Percentiles rank a stretch among this genome's conserved stretches.
Conservation (phyloP, 2,113 vertebrate species). For the Vireo altiloquus region DNA sequence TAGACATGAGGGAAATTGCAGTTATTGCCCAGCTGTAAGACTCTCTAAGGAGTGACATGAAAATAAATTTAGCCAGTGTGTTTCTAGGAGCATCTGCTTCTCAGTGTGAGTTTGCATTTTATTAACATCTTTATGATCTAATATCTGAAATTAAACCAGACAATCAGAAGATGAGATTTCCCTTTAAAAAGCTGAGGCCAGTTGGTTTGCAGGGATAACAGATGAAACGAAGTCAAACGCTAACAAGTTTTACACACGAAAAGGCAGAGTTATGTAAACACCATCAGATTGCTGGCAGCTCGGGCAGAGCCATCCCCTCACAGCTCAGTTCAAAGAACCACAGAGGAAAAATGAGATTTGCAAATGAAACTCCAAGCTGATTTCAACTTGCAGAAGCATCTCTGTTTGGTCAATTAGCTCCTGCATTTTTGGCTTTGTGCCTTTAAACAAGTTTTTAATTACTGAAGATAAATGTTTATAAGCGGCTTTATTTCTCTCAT, state of each 20-base stretch:
- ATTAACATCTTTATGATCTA: not conserved
- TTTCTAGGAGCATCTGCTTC: not conserved
- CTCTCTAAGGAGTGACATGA: not conserved
- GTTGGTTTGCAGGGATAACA: not conserved
- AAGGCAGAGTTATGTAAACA: not conserved
- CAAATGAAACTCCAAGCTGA: not conserved
- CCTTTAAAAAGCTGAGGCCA: not conserved
- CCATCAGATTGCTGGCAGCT: not conserved
- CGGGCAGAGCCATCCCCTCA: not conserved
- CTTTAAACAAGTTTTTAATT: not conserved
- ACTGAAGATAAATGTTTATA: constrained; percentile 2
- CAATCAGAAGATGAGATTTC: not conserved
- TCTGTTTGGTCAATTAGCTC: not conserved
- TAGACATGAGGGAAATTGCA: not conserved
- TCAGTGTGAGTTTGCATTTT: not conserved
- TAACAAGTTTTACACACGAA: not conserved
- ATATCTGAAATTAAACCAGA: not conserved
- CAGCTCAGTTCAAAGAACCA: not conserved
- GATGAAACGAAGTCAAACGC: not conserved
- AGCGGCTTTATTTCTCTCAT: not conserved
- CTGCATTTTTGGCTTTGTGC: constrained; percentile 7
- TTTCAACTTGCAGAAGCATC: not conserved
- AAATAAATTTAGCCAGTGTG: not conserved
- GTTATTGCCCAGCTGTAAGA: not conserved
- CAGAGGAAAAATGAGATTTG: not conserved